Conservation (phyloP, 2,113 vertebrate species). For the Neodontobutis hainanensis region DNA sequence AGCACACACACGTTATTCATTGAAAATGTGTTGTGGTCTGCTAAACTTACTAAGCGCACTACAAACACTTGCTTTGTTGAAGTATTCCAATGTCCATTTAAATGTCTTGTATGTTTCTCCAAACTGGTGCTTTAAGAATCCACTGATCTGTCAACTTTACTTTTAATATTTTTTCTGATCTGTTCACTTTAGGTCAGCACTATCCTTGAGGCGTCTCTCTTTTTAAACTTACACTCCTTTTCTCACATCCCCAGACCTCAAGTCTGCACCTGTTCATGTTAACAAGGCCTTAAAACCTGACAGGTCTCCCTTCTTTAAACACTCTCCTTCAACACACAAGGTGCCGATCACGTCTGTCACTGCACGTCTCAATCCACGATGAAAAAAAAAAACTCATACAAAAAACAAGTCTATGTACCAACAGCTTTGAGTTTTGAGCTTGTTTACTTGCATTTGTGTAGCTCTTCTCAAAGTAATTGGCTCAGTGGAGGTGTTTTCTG, state of each 20-base stretch:
- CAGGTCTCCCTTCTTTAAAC: slow-evolving; percentile 25
- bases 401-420: background rate
- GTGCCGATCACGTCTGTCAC: slow-evolving; percentile 12
- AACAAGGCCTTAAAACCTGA: slow-evolving; percentile 18
- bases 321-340: slow-evolving; percentile 6
- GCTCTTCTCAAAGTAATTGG: slow-evolving; percentile 41
- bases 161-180: too few relatives aligned
- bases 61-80: too few relatives aligned
- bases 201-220: too few relatives aligned
- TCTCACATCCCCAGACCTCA: background rate
- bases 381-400: background rate
- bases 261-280: background rate
- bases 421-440: slow-evolving; percentile 1
- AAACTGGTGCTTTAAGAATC: too few relatives aligned
- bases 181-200: too few relatives aligned
- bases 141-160: too few relatives aligned
- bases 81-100: too few relatives aligned
- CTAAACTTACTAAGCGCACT: too few relatives aligned
- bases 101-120: too few relatives aligned
- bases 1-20: too few relatives aligned
- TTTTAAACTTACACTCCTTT: background rate
- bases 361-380: slow-evolving; percentile 3
- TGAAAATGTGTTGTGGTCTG: too few relatives aligned
- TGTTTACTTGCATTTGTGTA: slow-evolving; percentile 11
- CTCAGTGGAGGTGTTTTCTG: slow-evolving; percentile 3